Evolutionary conservation across 1,140 invertebrate species (phyloP).

Genomic region (Pseudomyrmex concolor): DNA sequence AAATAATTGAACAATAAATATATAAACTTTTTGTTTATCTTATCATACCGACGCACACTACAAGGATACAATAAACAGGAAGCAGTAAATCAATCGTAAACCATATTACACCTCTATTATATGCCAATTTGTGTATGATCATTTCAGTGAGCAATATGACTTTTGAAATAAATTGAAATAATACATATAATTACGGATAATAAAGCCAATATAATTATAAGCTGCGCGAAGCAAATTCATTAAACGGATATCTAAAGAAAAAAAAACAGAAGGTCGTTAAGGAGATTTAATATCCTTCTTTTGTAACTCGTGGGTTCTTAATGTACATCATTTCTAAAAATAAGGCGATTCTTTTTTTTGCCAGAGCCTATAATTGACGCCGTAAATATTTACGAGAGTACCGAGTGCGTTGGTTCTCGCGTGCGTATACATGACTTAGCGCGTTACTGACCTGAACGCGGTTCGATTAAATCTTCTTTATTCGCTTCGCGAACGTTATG

Average conservation of each 20-base stretch:
- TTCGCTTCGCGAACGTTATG: neutral
- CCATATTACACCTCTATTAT: neutral
- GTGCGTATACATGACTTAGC: constrained; percentile 3
- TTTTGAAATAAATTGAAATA: constrained; percentile 31
- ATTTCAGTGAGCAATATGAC: constrained; percentile 29
- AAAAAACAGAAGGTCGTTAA: neutral
- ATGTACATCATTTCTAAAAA: constrained; percentile 23
- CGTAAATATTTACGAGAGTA: constrained; percentile 17
- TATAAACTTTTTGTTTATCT: neutral
- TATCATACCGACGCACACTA: neutral
- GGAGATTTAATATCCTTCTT: constrained; percentile 34
- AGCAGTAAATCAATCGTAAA: constrained; percentile 17
- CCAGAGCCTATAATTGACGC: neutral
- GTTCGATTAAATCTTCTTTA: constrained; percentile 38
- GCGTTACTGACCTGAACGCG: neutral
- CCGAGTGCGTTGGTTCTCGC: neutral
- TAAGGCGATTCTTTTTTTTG: constrained; percentile 20
- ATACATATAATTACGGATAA: constrained; percentile 14
- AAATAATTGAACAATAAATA: too few species aligned
- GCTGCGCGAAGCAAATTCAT: neutral
- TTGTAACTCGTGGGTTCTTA: neutral
- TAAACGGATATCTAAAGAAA: neutral
- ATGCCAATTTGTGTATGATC: constrained; percentile 27
- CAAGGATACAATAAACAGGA: neutral
- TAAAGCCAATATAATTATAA: constrained; percentile 40